Percentiles rank a stretch among this genome's conserved stretches.
Conservation (phyloP, 2,888 invertebrate genomes). For the Ophion ventricosus region DNA sequence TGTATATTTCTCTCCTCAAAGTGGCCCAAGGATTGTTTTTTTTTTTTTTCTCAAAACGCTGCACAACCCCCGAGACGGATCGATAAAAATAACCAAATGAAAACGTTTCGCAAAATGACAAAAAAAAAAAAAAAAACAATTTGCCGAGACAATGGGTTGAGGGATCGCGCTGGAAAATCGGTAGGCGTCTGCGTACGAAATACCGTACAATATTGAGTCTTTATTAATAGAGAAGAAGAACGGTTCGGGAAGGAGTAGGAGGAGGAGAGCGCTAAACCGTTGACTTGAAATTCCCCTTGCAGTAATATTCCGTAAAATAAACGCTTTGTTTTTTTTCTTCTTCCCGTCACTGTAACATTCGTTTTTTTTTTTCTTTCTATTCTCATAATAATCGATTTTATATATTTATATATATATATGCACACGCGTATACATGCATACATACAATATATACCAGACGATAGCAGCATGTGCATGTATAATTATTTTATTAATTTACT, state of each 20-base stretch:
- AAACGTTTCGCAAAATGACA: too few species aligned
- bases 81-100: neutral
- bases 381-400: constrained; percentile 71
- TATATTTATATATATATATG: constrained; percentile 15
- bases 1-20: too few species aligned
- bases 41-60: constrained; percentile 96
- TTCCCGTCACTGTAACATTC: constrained; percentile 79
- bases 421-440: constrained; percentile 30
- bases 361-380: constrained; percentile 71
- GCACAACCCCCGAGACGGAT: constrained; percentile 89
- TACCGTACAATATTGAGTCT: constrained; percentile 71
- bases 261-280: constrained; percentile 50
- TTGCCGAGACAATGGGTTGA: neutral
- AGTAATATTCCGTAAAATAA: constrained; percentile 74
- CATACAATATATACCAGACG: constrained; percentile 66
- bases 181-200: constrained; percentile 29
- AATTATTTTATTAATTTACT: constrained; percentile 71
- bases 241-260: neutral
- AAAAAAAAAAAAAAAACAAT: neutral
- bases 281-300: constrained; percentile 47
- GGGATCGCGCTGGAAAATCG: constrained; percentile 20
- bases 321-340: constrained; percentile 72
- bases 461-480: constrained; percentile 63
- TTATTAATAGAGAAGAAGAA: constrained; percentile 67
- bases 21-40: too few species aligned